These are phyloP conservation scores for Standfussiana lucernea DNA, from an alignment of 2,888 invertebrate species.

Conservation along the genomic window DNA sequence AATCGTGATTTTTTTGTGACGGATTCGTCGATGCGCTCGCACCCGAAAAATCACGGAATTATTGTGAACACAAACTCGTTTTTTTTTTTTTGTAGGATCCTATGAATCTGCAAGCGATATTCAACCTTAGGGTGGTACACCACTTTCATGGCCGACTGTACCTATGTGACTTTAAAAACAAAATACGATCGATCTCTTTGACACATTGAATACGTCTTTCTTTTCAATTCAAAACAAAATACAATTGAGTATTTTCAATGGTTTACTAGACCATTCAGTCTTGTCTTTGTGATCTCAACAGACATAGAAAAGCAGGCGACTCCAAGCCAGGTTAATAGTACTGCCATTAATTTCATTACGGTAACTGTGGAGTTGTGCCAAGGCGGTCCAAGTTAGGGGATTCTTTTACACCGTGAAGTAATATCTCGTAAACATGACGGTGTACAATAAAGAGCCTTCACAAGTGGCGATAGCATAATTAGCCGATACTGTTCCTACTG, in stretches of 20 bases:
- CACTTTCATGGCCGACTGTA: too few relatives aligned
- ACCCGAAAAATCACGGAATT: too few relatives aligned
- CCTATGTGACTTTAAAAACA: neutral
- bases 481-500: neutral
- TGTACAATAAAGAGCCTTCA: neutral
- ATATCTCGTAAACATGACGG: neutral
- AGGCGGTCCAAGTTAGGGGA: slow-evolving; percentile 43
- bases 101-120: too few relatives aligned
- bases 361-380: slow-evolving; percentile 61
- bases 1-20: too few relatives aligned
- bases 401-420: slow-evolving; percentile 54
- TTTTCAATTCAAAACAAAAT: neutral
- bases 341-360: slow-evolving; percentile 68
- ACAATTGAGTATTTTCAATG: neutral
- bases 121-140: too few relatives aligned
- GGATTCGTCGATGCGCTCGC: too few relatives aligned
- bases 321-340: slow-evolving; percentile 57
- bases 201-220: neutral
- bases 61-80: too few relatives aligned
- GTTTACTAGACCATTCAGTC: neutral
- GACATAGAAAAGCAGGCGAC: slow-evolving; percentile 41
- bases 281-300: slow-evolving; percentile 37
- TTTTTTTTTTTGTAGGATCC: too few relatives aligned
- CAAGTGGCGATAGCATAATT: neutral
- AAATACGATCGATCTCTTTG: neutral